A percentile compares a stretch with the other conserved stretches of the same genome.
These are phyloP conservation scores for Eolophus roseicapilla DNA, from an alignment of 2,113 vertebrate species.

Conservation along the genomic window DNA sequence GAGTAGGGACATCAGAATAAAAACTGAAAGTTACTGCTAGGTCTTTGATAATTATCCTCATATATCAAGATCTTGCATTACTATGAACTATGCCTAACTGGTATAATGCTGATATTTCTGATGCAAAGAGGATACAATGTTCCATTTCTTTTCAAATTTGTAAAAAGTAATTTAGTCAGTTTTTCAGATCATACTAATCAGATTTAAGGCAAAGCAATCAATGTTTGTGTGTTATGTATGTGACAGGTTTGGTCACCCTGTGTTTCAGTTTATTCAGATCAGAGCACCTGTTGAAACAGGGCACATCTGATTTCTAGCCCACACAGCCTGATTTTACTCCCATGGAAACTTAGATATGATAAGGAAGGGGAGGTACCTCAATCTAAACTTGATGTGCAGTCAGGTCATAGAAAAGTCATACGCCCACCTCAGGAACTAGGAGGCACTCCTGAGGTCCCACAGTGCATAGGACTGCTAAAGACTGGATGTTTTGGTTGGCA, in stretches of 20 bases:
- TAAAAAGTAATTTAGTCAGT: neutral
- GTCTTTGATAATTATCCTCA: neutral
- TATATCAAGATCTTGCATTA: neutral
- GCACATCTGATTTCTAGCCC: neutral
- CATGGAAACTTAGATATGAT: neutral
- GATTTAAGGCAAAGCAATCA: neutral
- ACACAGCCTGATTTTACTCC: neutral
- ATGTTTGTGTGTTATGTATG: neutral
- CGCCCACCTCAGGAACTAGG: rapidly evolving
- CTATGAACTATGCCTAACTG: neutral
- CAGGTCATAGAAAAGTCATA: neutral
- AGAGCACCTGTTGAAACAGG: neutral
- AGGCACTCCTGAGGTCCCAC: neutral
- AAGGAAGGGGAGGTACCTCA: neutral
- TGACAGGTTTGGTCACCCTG: neutral
- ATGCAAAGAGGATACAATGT: neutral
- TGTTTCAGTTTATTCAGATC: neutral
- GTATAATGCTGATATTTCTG: neutral
- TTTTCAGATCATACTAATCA: neutral
- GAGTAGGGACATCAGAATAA: neutral
- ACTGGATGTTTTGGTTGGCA: neutral
- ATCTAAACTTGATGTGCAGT: neutral
- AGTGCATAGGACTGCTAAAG: neutral
- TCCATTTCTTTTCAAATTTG: neutral
- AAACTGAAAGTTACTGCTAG: neutral